phyloP scores from a whole-genome alignment of 2,888 invertebrate genomes.

The Chaetogeoica ovagalla region DNA sequence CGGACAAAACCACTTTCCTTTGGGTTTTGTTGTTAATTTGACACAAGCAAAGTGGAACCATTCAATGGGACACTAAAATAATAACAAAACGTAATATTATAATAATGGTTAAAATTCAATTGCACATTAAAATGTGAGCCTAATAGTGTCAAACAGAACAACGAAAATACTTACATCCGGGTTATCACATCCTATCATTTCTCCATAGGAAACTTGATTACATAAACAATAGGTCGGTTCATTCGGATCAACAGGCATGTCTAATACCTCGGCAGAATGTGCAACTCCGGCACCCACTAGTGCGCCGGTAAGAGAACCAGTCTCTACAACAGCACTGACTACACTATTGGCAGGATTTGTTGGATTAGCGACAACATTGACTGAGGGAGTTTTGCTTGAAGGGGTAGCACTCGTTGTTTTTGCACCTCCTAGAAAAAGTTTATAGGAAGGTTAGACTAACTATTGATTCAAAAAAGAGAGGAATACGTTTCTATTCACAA shows the following conservation, averaged over 20 bases:
- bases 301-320: slow-evolving; percentile 92
- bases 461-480: too few species aligned
- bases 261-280: slow-evolving; percentile 87
- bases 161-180: slow-evolving; percentile 68
- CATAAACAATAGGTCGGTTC: slow-evolving; percentile 98
- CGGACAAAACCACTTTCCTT: slow-evolving; percentile 87
- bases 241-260: slow-evolving; percentile 94
- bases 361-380: slow-evolving; percentile 39
- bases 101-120: neutral
- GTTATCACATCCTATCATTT: slow-evolving; percentile 97
- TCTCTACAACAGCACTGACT: slow-evolving; percentile 85
- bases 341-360: slow-evolving; percentile 60
- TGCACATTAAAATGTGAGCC: neutral
- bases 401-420: slow-evolving; percentile 29
- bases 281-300: slow-evolving; percentile 63
- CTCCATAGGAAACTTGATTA: slow-evolving; percentile 94
- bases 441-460: neutral
- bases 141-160: neutral
- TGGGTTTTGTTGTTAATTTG: slow-evolving; percentile 85
- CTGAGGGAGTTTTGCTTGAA: slow-evolving; percentile 45
- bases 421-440: slow-evolving; percentile 3
- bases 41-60: slow-evolving; percentile 98
- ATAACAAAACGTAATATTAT: neutral
- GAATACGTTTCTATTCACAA: slow-evolving; percentile 30
- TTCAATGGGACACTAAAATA: slow-evolving; percentile 70